Evolutionary conservation across 2,888 invertebrate genomes (phyloP), one percentile per base, ranked within the genome.

Genomic region (Nymphalis polychloros): DNA sequence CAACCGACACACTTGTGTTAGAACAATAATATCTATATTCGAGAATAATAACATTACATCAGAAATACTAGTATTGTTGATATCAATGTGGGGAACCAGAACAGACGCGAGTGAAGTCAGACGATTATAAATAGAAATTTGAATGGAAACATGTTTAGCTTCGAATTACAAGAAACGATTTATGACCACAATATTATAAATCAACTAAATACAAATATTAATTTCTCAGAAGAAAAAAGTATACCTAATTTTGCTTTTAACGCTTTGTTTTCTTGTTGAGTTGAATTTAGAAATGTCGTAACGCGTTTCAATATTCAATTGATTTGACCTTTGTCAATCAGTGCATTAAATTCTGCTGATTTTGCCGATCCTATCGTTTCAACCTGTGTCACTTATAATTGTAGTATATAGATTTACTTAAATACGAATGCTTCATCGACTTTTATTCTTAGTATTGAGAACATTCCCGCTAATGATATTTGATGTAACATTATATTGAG

Each of bases 121-220:
- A 80, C 71, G 75, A 79, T 79, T 87, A 89, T 83, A 87, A 88
- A 90, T 90, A 90, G 87, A 84, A 79, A 76, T 78, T 77, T 76
- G 77, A 84, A 84, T 83, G 77, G 80, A 81, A 84, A 79, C 81
- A 75, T 77, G 79, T 79, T 77, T 72, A 76, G 53, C 79, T 82
- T 83, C 77, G 76, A 80, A 79, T 85, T 85, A 84, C 81, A 84
- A 79, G 78, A 77, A 76, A 76, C 82, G 79, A 78, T 80, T 81
- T 62, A 63, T 59, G 72, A 75, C 71, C 31, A 23, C 19, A 47
- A 65, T 35, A 31, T 19, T 57, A 57, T 49, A 49, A 49, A 49
- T 49, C 17, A 35, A 27, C n/a, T 27, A 57, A 55, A 16, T 17
- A n/a, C 23, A 57, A 10, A n/a, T n/a, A 41, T 8, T 13, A 49